Evolutionary conservation across 2,113 vertebrate genomes (phyloP).

Genomic region (Macquaria ambigua): DNA sequence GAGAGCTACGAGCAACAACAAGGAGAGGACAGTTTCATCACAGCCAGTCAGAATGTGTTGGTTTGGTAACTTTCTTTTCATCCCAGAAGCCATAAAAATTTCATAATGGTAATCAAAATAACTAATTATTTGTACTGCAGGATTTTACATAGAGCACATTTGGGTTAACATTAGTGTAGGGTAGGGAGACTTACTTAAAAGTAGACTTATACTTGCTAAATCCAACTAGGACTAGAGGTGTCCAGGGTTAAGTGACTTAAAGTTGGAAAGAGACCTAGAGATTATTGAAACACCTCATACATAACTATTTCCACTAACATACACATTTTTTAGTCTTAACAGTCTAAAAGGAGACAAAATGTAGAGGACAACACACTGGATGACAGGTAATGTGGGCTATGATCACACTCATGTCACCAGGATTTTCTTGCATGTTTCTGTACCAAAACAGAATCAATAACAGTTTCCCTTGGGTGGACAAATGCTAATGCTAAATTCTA

Average conservation of each 20-base stretch:
- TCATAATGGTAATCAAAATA: slow-evolving; percentile 46
- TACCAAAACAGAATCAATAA: not conserved
- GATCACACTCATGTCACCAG: not conserved
- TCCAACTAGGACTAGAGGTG: not conserved
- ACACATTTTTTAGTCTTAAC: not conserved
- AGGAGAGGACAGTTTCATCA: slow-evolving; percentile 69
- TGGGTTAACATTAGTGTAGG: not conserved
- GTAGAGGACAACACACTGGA: not conserved
- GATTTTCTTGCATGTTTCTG: not conserved
- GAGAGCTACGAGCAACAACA: slow-evolving; percentile 64
- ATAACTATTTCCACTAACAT: slow-evolving; percentile 10
- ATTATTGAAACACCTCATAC: not conserved
- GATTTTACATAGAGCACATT: slow-evolving; percentile 6
- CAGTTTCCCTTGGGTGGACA: not conserved
- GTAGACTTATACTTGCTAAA: not conserved
- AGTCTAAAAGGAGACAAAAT: not conserved
- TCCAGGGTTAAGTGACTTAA: slow-evolving; percentile 10
- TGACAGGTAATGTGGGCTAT: not conserved
- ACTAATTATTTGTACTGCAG: slow-evolving; percentile 34
- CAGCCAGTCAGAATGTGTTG: slow-evolving; percentile 44
- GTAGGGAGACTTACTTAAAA: not conserved
- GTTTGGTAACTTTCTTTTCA: slow-evolving; percentile 59
- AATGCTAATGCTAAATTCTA: not conserved
- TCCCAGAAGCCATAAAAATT: slow-evolving; percentile 30
- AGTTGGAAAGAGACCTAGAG: not conserved